Base-by-base conservation (phyloP, 37 sponge, comb jelly and placozoan genomes). In the Dysidea cf. avara region DNA sequence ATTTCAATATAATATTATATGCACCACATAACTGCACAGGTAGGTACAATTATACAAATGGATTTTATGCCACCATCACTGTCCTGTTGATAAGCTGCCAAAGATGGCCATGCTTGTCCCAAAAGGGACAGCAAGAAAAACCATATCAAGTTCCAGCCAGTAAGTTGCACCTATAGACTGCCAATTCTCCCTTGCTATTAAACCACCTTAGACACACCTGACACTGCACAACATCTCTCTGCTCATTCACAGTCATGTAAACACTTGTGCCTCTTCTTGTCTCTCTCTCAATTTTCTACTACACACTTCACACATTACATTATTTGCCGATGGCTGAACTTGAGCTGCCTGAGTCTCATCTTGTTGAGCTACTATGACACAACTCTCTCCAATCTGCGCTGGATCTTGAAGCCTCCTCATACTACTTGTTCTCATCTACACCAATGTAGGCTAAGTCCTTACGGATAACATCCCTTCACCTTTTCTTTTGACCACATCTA, bases 221-320 rank as follows among this genome's bases (percentile, higher is more conserved):
- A 53, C 71, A 70, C 35, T 53, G 71, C 55, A 52, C 36, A 11
- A 56, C 71, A 18, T 56, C 71, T 54, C 28, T 54, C 56, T 53
- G 56, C 71, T 70, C 56, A 56, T 39, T 54, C 4, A 29, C 56
- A 70, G 71, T 54, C 71, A 7, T 24, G 34, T 3, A 54, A 21
- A 36, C 71, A 70, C 56, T 70, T 70, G 56, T 70, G 56, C 34
- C 71, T 52, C 56, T 70, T 52, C 35, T 54, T 70, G 38, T 66
- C 68, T 30, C 71, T 36, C 14, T 54, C 56, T n/a, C 56, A 70
- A 70, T 9, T 31, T 54, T 29, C 56, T 12, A 4, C 16, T 16
- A 36, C 71, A 70, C 14, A 29, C 56, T 18, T 70, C 56, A 29
- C 71, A 70, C 12, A 29, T 47, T 22, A 68, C 69, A 26, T 9